Percentiles rank a stretch among this genome's conserved stretches.
phyloP scores from a whole-genome alignment of 2,113 vertebrate genomes.

The Oryzias javanicus region DNA sequence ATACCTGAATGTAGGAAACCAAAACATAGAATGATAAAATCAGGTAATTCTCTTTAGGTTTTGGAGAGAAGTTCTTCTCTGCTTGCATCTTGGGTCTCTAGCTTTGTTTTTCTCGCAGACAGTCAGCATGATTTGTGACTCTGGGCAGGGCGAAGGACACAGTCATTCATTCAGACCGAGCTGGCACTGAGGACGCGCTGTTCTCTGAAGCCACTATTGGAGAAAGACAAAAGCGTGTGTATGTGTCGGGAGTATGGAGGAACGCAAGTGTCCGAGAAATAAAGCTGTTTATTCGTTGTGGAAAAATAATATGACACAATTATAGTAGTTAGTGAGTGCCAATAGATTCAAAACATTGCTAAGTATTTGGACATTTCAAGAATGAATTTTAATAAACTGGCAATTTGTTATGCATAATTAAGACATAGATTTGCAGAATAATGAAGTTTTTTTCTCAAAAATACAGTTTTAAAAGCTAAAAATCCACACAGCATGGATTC shows the following conservation, averaged over 20 bases:
- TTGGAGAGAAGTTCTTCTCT: slow-evolving; percentile 74
- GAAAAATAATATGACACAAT: no score
- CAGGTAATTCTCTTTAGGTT: slow-evolving; percentile 55
- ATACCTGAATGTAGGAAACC: slow-evolving; percentile 80
- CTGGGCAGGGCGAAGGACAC: slow-evolving; percentile 80
- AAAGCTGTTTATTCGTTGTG: no score
- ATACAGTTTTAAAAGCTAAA: no score
- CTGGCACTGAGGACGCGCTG: slow-evolving; percentile 77
- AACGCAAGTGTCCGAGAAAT: no score
- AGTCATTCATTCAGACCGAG: slow-evolving; percentile 76
- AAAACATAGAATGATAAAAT: slow-evolving; percentile 72
- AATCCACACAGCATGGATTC: no score
- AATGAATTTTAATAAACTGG: no score
- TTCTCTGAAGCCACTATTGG: slow-evolving; percentile 44
- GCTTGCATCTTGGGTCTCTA: slow-evolving; percentile 86
- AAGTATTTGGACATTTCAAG: no score
- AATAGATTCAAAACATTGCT: no score
- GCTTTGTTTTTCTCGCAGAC: slow-evolving; percentile 75
- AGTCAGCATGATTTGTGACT: slow-evolving; percentile 85
- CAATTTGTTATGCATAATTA: no score
- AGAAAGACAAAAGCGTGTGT: slow-evolving; percentile 39
- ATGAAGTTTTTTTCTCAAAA: no score
- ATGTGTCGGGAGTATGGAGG: slow-evolving; percentile 4
- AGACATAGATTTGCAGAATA: no score
- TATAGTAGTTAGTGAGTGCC: no score